Base-by-base conservation (phyloP, 2,888 invertebrate genomes). In the Agonopterix heracliana region DNA sequence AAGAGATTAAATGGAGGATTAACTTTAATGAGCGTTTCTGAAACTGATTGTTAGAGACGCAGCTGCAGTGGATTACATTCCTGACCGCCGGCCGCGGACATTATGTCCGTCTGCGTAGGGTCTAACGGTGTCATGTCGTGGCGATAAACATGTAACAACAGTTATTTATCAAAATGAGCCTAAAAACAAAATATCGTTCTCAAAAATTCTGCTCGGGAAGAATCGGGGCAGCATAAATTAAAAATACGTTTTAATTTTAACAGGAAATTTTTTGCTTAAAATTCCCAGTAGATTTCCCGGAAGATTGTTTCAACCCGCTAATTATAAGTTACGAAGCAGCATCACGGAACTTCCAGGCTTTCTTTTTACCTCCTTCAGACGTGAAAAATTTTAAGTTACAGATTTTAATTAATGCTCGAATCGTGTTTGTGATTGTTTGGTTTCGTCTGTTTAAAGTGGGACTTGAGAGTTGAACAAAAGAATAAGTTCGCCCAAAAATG, bases 301-400 rank as follows among this genome's bases (percentile, higher is more conserved):
- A 62, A 62, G 63, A 71, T 57, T 56, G 65, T 64, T 67, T 55
- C 60, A 57, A 26, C 59, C 56, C 65, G 60, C 68, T 75, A 68
- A 75, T 75, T 74, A 73, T 65, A 65, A 71, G 64, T 68, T 66
- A 61, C 62, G 64, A 68, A 68, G 60, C 59, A 66, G 55, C 52
- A 44, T n/a, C 41, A 26, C 13, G 36, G 12, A 34, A 11, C 41
- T 14, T 12, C 14, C 42, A 10, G 35, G 35, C 10, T 35, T 42
- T 9, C 26, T 43, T 46, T 46, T 46, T 45, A 36, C 9, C 11
- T 44, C 34, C 44, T 34, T 26, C 34, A 34, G 13, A 17, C 43
- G 44, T 8, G 44, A 44, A 44, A 9, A 11, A 41, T 11, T 41
- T 11, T 1, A 41, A 41, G n/a, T 9, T 12, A 11, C 44, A 44